Evolutionary conservation across 2,797 vertebrate species (phyloP), one percentile per base, ranked within the genome.

Genomic region (Arrhamphus sclerolepis): DNA sequence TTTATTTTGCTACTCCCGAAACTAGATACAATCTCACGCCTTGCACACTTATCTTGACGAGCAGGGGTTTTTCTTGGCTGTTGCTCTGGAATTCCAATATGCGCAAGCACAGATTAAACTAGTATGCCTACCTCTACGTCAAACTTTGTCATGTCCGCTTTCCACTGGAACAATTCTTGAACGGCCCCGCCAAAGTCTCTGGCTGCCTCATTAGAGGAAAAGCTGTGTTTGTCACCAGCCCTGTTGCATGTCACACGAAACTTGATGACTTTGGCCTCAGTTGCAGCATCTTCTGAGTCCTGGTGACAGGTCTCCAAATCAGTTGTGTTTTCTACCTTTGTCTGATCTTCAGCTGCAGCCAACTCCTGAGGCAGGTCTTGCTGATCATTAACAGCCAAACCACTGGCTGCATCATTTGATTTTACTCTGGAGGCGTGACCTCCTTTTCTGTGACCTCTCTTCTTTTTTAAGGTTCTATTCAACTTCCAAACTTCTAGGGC

Each of bases 91-190:
- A 75, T 79, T 70, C n/a, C 22, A 21, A 2, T 52, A 20, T 28
- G 16, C 1, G 1, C 22, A 16, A 13, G 13, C 60, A 21, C 4
- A 11, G 19, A 38, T n/a, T 29, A 6, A 65, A 74, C 57, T 68
- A 55, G 63, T 39, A 18, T 2, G 13, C 78, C 5, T 91, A 98
- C 98, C 96, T 99, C 98, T 10, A 99, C 90, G 73, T 99, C 98
- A 78, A 99, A 99, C 81, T 95, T 96, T 1, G 97, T 99, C 97
- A 99, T 99, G 62, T 99, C 96, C n/a, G 98, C 95, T 77, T 99
- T 99, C 98, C 98, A 99, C 77, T 94, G 94, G 83, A 98, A 99
- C 64, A 94, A 91, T 50, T 98, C 97, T 59, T 99, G 97, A 31
- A 99, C 92, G 0, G 95, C 95, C 17, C 98, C 98, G 0, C 98